These are phyloP conservation scores for Oxytorus armatus DNA, from an alignment of 2,888 invertebrate genomes.

Conservation along the genomic window DNA sequence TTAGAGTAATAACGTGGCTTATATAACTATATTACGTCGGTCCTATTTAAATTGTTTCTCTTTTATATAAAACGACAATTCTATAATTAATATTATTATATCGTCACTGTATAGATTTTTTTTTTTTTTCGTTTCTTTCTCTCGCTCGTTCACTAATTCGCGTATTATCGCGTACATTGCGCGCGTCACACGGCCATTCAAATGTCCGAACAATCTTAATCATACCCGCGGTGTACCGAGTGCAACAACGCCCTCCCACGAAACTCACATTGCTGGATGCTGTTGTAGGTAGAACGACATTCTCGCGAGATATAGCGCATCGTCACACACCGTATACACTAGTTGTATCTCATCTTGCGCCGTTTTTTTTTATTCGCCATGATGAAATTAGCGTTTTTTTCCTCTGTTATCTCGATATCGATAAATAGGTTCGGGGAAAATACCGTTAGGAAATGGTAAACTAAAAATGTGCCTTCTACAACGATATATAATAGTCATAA, in stretches of 20 bases:
- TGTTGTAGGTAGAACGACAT: conserved; percentile 36
- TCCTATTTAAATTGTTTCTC: conserved; percentile 71
- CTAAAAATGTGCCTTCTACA: conserved; percentile 56
- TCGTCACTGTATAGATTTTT: conserved; percentile 70
- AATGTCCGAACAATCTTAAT: conserved; percentile 70
- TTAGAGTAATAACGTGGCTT: conserved; percentile 82
- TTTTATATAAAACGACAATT: conserved; percentile 78
- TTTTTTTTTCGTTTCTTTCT: conserved; percentile 63
- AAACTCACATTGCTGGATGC: neutral
- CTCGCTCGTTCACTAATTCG: conserved; percentile 73
- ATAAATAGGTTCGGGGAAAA: conserved; percentile 6
- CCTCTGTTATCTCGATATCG: neutral
- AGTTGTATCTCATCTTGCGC: conserved; percentile 37
- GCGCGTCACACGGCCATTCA: conserved; percentile 73
- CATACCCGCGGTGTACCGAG: conserved; percentile 43
- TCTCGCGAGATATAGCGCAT: conserved; percentile 30
- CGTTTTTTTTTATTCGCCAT: neutral
- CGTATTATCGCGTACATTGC: conserved; percentile 80
- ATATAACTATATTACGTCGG: conserved; percentile 71
- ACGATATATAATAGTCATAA: conserved; percentile 34
- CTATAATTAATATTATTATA: conserved; percentile 72
- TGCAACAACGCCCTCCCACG: conserved; percentile 2
- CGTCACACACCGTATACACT: conserved; percentile 16
- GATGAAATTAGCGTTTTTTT: conserved; percentile 6
- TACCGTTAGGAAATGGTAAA: neutral